These are phyloP conservation scores for Procambarus clarkii DNA, from an alignment of 1,140 invertebrate species.

Conservation along the genomic window DNA sequence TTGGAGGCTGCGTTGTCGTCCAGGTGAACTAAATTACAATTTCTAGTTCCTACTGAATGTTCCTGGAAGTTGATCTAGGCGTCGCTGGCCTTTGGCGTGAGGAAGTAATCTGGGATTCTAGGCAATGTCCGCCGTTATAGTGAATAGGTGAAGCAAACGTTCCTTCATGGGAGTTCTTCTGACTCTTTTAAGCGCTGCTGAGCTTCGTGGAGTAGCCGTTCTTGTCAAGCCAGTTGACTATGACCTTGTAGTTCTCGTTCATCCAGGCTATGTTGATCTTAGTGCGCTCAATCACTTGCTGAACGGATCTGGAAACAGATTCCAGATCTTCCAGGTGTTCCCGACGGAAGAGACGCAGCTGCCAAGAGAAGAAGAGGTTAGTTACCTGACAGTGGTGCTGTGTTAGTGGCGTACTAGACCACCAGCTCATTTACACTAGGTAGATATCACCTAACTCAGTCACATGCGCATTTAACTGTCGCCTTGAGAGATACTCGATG, in stretches of 20 bases:
- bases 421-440: neutral
- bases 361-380: neutral
- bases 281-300: constrained; percentile 87
- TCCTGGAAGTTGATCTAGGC: no score
- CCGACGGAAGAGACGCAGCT: constrained; percentile 53
- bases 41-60: no score
- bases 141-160: neutral
- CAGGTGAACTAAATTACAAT: no score
- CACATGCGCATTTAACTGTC: neutral
- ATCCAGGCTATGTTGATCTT: constrained; percentile 89
- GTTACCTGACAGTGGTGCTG: neutral
- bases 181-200: constrained; percentile 29
- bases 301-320: constrained; percentile 81
- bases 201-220: constrained; percentile 57
- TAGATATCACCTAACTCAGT: neutral
- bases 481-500: no score
- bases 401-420: no score
- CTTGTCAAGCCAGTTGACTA: constrained; percentile 75
- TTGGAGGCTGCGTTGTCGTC: no score
- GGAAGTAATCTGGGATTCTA: no score
- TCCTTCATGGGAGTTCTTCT: no score
- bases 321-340: constrained; percentile 45
- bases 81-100: no score
- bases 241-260: constrained; percentile 83
- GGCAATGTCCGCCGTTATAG: no score